These are phyloP conservation scores for Propsilocerus akamusi DNA, from an alignment of 1,140 invertebrate species.

Conservation along the genomic window DNA sequence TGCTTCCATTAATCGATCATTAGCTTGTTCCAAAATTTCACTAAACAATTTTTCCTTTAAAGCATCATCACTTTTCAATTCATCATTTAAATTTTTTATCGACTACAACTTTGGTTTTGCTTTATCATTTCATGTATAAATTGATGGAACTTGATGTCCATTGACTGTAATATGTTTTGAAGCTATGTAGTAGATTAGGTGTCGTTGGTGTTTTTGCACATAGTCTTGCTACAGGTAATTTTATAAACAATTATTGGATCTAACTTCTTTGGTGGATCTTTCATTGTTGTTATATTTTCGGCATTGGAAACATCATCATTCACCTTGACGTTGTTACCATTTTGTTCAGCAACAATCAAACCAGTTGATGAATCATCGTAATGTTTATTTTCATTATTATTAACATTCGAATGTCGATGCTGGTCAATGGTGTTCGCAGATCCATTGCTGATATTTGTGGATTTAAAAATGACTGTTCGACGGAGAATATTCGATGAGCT, in stretches of 20 bases:
- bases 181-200: no score
- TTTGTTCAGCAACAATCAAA: background rate
- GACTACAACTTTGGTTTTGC: background rate
- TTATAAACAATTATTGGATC: background rate
- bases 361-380: background rate
- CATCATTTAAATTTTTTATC: background rate
- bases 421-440: background rate
- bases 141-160: no score
- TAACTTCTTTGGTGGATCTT: no score
- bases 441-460: background rate
- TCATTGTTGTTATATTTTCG: no score
- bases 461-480: background rate
- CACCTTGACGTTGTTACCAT: no score
- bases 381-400: background rate
- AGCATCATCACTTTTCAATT: background rate
- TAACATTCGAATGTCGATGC: background rate
- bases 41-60: background rate
- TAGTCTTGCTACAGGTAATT: background rate
- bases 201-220: background rate
- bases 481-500: no score
- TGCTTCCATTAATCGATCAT: background rate
- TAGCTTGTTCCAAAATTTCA: slow-evolving; percentile 4
- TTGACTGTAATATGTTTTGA: no score
- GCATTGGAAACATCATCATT: no score
- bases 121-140: background rate